Evolutionary conservation across 2,888 invertebrate genomes (phyloP).

Genomic region (Phanerotoma sp.): DNA sequence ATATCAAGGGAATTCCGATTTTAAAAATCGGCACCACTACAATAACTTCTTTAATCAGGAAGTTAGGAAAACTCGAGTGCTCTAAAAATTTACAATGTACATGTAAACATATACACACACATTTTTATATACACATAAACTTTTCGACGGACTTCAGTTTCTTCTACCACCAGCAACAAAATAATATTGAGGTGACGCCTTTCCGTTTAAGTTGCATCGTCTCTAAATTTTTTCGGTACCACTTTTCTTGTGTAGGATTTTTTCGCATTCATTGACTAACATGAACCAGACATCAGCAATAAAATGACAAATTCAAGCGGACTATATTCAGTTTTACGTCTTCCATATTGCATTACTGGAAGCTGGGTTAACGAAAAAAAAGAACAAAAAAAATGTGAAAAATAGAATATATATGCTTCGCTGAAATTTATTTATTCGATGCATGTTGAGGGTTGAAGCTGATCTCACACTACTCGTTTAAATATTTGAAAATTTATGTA

Average conservation of each 20-base stretch:
- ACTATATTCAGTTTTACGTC: constrained; percentile 27
- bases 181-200: not conserved
- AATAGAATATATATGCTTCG: not conserved
- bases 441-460: too few species aligned
- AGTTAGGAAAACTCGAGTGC: too few species aligned
- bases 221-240: not conserved
- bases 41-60: too few species aligned
- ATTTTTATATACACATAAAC: too few species aligned
- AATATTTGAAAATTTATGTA: not conserved
- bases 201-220: not conserved
- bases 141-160: not conserved
- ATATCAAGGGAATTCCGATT: too few species aligned
- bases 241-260: not conserved
- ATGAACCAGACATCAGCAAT: not conserved
- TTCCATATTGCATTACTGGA: constrained; percentile 19
- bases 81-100: too few species aligned
- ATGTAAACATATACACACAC: too few species aligned
- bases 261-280: not conserved
- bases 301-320: constrained; percentile 14
- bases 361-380: not conserved
- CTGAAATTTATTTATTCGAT: not conserved
- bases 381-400: not conserved
- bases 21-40: too few species aligned
- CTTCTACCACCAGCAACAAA: not conserved
- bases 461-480: not conserved